phyloP scores from a whole-genome alignment of 2,888 invertebrate genomes.

The Theretra japonica region DNA sequence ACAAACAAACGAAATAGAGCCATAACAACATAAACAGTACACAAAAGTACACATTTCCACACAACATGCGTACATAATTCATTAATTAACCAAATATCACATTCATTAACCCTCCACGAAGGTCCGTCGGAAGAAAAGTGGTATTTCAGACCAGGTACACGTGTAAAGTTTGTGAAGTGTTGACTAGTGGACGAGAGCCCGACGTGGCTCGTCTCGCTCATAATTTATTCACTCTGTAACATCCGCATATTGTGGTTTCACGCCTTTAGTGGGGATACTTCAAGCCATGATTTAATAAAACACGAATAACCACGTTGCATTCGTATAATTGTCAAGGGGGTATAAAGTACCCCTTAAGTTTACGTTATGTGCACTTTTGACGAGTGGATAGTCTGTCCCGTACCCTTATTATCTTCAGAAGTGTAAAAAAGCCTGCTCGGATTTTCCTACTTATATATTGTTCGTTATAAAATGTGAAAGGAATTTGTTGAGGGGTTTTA shows the following conservation, averaged over 20 bases:
- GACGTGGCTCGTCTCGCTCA: conserved; percentile 48
- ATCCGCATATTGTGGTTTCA: conserved; percentile 57
- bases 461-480: conserved; percentile 7
- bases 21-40: no score
- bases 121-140: conserved; percentile 11
- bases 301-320: conserved; percentile 35
- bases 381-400: conserved; percentile 12
- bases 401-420: conserved; percentile 16
- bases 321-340: conserved; percentile 22
- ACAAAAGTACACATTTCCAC: not conserved
- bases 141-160: conserved; percentile 11
- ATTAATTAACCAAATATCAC: conserved; percentile 12
- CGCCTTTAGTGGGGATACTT: conserved; percentile 52
- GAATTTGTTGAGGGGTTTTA: conserved; percentile 5
- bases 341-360: conserved; percentile 25
- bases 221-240: conserved; percentile 68
- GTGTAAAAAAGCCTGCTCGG: conserved; percentile 18
- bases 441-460: conserved; percentile 15
- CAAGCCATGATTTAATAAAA: conserved; percentile 61
- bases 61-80: not conserved
- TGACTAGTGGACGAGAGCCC: conserved; percentile 40
- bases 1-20: no score
- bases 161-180: conserved; percentile 32
- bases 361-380: conserved; percentile 16
- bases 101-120: conserved; percentile 13